Evolutionary conservation across 2,797 vertebrate species (phyloP), one percentile per base, ranked within the genome.

Genomic region (Cyprinella venusta): DNA sequence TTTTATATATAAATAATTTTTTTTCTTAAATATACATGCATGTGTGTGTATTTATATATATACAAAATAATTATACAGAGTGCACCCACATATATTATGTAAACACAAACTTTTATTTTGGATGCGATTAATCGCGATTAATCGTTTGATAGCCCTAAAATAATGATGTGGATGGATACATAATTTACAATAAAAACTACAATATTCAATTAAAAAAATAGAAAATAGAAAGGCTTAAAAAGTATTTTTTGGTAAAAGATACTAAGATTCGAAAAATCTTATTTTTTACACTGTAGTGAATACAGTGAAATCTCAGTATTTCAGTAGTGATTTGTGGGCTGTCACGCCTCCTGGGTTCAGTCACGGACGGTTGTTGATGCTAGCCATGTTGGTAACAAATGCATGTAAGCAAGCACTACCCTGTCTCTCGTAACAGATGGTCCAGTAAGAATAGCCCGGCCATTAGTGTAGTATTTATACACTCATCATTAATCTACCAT

Each of bases 401-500:
- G 74, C 21, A 56, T 77, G 54, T 70, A 70, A 83, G 75, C 48
- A 56, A 83, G 82, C 82, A 71, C 64, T 48, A 67, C 40, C 67
- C 67, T 36, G 75, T 79, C 80, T 48, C 50, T 45, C 33, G 7
- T 74, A 86, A 83, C 81, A 81, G 81, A 85, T 87, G 86, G 81
- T 56, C 48, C 65, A 76, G 84, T 72, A 71, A 71, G 67, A 85
- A 87, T 80, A 87, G 80, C 64, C 45, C 18, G 71, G 48, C 56
- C 77, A 83, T 83, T 83, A 85, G 50, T 38, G 81, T 50, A 59
- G 78, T 87, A 85, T 87, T 86, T 87, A 83, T 86, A 83, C 65
- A 75, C 84, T 80, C 77, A 52, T 82, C 84, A 80, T 87, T 64
- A 71, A 85, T 83, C 83, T 85, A 71, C n/a, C 30, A 76, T 71